Evolutionary conservation across 2,113 vertebrate species (phyloP).

Genomic region (Indicator indicator): DNA sequence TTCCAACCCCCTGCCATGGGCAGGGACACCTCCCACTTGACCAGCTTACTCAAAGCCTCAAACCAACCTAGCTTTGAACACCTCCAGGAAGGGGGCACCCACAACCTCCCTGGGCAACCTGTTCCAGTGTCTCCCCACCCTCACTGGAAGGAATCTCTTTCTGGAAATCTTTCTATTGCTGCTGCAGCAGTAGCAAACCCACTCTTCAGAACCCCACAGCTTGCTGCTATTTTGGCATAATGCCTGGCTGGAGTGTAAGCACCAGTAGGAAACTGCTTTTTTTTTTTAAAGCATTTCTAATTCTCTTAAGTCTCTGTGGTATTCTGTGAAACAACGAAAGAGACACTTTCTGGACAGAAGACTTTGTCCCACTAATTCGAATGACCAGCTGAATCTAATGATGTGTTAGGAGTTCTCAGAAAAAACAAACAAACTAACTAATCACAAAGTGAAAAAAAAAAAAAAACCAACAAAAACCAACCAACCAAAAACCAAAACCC

Average conservation of each 20-base stretch:
- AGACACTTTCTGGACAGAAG: background rate
- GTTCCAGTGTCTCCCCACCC: too few relatives aligned
- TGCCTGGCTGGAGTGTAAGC: background rate
- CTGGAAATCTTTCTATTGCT: rapidly evolving
- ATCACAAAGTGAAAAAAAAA: background rate
- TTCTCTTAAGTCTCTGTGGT: background rate
- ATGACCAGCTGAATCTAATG: background rate
- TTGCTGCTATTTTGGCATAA: background rate
- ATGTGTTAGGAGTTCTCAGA: background rate
- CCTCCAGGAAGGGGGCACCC: too few relatives aligned
- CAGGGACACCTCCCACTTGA: too few relatives aligned
- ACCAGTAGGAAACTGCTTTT: background rate
- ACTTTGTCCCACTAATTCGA: background rate
- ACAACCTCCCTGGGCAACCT: too few relatives aligned
- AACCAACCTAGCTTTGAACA: too few relatives aligned
- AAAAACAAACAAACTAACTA: background rate
- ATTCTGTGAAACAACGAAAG: background rate
- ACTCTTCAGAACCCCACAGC: background rate
- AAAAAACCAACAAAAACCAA: too few relatives aligned
- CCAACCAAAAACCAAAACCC: too few relatives aligned
- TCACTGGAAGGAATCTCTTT: too few relatives aligned
- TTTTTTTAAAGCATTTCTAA: background rate
- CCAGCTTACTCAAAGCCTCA: too few relatives aligned
- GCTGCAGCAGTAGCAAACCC: background rate
- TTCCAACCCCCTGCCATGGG: too few relatives aligned